Conservation (phyloP, 2,888 invertebrate genomes). For the Oligia fasciuncula region DNA sequence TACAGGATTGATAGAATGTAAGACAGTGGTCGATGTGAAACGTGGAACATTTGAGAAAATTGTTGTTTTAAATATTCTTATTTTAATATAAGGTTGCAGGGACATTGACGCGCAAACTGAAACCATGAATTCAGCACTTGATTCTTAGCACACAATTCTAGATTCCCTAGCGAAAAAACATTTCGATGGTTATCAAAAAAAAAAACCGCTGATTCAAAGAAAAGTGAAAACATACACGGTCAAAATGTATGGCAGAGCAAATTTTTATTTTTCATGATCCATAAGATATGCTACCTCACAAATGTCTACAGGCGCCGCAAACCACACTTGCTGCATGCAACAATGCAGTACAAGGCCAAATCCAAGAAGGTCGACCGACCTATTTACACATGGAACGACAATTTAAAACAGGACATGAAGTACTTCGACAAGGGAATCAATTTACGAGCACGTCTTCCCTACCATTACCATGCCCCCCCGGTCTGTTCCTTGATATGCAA, state of each 20-base stretch:
- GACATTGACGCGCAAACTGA: background rate
- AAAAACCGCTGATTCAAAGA: background rate
- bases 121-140: background rate
- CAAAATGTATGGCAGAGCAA: background rate
- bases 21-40: background rate
- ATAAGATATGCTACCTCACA: rapidly evolving
- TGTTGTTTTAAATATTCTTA: background rate
- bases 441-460: no score
- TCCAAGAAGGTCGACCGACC: no score
- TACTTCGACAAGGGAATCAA: no score
- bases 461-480: no score
- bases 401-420: no score
- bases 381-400: no score
- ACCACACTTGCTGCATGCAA: no score
- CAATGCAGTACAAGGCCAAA: no score
- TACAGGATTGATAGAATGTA: constrained; percentile 17
- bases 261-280: background rate
- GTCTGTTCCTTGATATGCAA: no score
- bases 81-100: background rate
- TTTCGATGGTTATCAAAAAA: background rate
- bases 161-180: background rate
- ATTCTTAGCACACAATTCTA: background rate
- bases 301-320: no score
- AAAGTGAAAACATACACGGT: background rate
- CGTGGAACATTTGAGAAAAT: background rate